Base-by-base conservation (phyloP, 2,888 invertebrate genomes). In the Drosophila birchii region DNA sequence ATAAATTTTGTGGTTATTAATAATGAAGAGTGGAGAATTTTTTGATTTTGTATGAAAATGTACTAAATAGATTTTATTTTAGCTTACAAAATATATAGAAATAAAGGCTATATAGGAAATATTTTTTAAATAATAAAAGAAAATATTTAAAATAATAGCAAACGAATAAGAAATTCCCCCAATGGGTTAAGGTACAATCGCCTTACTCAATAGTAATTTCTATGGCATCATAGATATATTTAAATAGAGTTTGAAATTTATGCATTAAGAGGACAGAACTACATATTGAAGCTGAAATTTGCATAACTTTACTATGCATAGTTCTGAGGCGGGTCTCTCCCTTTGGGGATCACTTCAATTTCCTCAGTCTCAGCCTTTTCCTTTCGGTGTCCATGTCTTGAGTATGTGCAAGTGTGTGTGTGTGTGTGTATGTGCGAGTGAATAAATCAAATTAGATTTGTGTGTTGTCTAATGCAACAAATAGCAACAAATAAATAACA, bases 401-500 rank as follows among this genome's bases (percentile, higher is more conserved):
- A 44, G 44, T 43, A 11, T 36, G 36, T 36, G 36, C 7, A 3
- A n/a, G 41, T 12, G 36, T 34, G 41, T 2, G 53, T 34, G 29
- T 36, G 51, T 56, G 56, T 2, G 53, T 34, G 29, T 36, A 47
- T 56, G 56, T 55, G 32, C 39, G 66, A 64, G 61, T 41, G 76
- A 80, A 85, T 88, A 88, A 88, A 86, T 86, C 84, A 86, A 86
- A 86, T 81, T 75, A 75, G 77, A 86, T 79, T 86, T 88, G 70
- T 81, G 69, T 80, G 57, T 68, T 77, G 59, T 72, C 55, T 55
- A 67, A 61, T 75, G 75, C 61, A 78, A 83, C 83, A 77, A 77
- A 77, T 76, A 68, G 81, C 77, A 86, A 79, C 77, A 84, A 86
- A 84, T 86, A 88, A 88, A 86, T 83, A 88, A 79, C 88, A 79